Percentiles rank a stretch among this genome's conserved stretches.
These are phyloP conservation scores for Pleuronectes platessa DNA, from an alignment of 2,113 vertebrate genomes.

Conservation along the genomic window DNA sequence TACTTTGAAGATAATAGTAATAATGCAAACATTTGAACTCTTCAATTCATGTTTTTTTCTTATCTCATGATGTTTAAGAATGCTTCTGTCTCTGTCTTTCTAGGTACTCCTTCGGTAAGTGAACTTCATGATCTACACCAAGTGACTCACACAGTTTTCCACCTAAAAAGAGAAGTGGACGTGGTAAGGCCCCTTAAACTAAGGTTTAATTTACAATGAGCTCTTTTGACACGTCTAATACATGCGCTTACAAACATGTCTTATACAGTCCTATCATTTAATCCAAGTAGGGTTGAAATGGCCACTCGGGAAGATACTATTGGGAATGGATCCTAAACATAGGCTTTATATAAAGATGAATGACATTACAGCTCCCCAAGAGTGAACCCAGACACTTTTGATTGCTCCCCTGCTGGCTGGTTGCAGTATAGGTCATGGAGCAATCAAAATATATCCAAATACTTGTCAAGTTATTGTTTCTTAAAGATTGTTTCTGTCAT, in stretches of 20 bases:
- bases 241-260: neutral
- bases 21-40: too few species aligned
- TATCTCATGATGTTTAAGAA: neutral
- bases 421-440: too few species aligned
- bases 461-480: neutral
- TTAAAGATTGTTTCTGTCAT: too few species aligned
- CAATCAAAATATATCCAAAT: too few species aligned
- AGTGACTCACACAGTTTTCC: neutral
- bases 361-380: too few species aligned
- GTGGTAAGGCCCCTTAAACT: neutral
- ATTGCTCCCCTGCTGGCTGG: too few species aligned
- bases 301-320: neutral
- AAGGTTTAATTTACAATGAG: neutral
- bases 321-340: neutral
- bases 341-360: too few species aligned
- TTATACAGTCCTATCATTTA: too few species aligned
- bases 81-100: constrained; percentile 16
- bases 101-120: constrained; percentile 86
- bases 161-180: neutral
- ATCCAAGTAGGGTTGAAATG: too few species aligned
- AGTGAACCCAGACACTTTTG: too few species aligned
- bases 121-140: constrained; percentile 2
- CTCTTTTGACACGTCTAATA: neutral
- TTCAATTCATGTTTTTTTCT: too few species aligned
- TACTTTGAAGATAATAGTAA: too few species aligned